Conservation (phyloP, 2,113 vertebrate species). For the Lepus americanus region DNA sequence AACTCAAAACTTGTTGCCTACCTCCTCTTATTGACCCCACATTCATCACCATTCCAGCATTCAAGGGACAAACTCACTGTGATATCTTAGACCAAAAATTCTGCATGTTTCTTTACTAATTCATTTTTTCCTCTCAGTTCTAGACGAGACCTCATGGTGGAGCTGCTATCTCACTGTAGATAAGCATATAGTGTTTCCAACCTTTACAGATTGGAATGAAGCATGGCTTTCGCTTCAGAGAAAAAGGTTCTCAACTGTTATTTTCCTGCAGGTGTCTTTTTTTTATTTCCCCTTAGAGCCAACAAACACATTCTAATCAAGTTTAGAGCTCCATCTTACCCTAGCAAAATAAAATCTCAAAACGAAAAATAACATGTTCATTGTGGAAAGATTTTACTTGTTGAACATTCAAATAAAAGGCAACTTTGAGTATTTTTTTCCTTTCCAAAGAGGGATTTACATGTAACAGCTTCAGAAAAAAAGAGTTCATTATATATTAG, state of each 20-base stretch:
- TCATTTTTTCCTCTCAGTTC: slow-evolving; percentile 68
- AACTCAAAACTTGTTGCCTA: background rate
- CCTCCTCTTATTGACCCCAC: background rate
- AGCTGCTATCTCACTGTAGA: slow-evolving; percentile 87
- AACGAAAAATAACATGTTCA: slow-evolving; percentile 58
- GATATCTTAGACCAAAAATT: background rate
- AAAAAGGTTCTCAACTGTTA: slow-evolving; percentile 61
- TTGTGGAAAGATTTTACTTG: slow-evolving; percentile 66
- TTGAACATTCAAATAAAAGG: slow-evolving; percentile 63
- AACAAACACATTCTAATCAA: slow-evolving; percentile 66
- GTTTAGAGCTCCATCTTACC: slow-evolving; percentile 69
- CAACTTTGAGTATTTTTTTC: slow-evolving; percentile 43
- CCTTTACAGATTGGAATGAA: slow-evolving; percentile 76
- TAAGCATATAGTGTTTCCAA: slow-evolving; percentile 30
- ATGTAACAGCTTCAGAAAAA: background rate
- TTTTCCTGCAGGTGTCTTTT: slow-evolving; percentile 76
- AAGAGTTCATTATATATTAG: slow-evolving; percentile 48
- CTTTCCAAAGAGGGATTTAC: background rate
- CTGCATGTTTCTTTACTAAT: background rate
- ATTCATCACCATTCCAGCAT: background rate
- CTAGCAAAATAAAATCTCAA: slow-evolving; percentile 79
- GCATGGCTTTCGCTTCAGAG: slow-evolving; percentile 71
- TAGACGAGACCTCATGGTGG: slow-evolving; percentile 85
- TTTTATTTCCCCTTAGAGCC: slow-evolving; percentile 80
- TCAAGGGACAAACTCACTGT: background rate